phyloP scores from a whole-genome alignment of 2,888 invertebrate species.

The Amitus sp. region DNA sequence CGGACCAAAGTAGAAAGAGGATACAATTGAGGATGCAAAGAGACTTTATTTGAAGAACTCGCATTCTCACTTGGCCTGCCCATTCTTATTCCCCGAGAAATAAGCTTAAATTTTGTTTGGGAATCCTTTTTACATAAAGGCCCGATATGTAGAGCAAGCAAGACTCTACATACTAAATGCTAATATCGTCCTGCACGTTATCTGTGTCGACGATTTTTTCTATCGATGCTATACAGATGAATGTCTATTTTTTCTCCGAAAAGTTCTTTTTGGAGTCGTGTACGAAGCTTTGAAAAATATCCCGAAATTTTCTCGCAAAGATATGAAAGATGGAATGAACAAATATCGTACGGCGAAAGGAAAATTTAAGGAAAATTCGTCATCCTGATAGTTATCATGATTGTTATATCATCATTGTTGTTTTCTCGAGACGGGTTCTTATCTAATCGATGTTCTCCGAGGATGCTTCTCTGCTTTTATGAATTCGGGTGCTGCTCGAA shows the following conservation, averaged over 20 bases:
- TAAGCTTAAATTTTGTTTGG: slow-evolving; percentile 65
- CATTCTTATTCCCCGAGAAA: slow-evolving; percentile 63
- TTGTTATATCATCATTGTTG: too few species aligned
- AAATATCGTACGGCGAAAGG: too few species aligned
- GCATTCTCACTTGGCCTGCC: slow-evolving; percentile 41
- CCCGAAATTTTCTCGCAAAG: too few species aligned
- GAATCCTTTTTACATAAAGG: slow-evolving; percentile 64
- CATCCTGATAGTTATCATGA: too few species aligned
- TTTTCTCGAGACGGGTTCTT: too few species aligned
- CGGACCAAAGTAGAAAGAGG: slow-evolving; percentile 18
- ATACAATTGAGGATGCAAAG: slow-evolving; percentile 42
- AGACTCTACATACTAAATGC: slow-evolving; percentile 60
- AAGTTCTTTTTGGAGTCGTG: too few species aligned
- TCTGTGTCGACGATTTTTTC: slow-evolving; percentile 47
- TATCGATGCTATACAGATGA: too few species aligned
- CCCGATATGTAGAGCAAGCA: slow-evolving; percentile 62
- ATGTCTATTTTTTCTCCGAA: slow-evolving; percentile 13
- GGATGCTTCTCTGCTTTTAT: slow-evolving; percentile 30
- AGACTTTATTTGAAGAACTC: slow-evolving; percentile 31
- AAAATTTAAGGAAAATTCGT: too few species aligned
- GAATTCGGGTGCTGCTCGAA: slow-evolving; percentile 33
- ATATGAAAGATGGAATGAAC: too few species aligned
- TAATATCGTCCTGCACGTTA: slow-evolving; percentile 63
- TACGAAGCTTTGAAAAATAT: too few species aligned
- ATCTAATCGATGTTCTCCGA: slow-evolving; percentile 8